These are phyloP conservation scores for Papilio xuthus DNA, from an alignment of 1,140 invertebrate species.

Conservation along the genomic window DNA sequence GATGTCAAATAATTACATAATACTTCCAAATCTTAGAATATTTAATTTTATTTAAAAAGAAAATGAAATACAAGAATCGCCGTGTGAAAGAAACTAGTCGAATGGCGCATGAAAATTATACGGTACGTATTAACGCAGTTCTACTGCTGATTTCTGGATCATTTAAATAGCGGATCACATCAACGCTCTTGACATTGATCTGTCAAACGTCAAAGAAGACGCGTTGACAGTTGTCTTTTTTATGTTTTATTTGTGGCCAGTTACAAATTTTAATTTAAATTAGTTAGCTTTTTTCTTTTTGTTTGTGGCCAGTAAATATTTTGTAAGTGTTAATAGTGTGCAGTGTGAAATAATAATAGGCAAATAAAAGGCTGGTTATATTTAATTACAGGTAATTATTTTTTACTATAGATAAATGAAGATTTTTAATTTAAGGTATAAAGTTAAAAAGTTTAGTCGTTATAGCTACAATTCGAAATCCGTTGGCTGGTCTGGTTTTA, in stretches of 20 bases:
- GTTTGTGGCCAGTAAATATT: neutral
- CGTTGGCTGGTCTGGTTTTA: too few relatives aligned
- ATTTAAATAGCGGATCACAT: slow-evolving; percentile 66
- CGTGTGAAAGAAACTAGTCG: slow-evolving; percentile 28
- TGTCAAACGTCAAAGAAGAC: slow-evolving; percentile 45
- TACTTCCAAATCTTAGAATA: too few relatives aligned
- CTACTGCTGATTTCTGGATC: slow-evolving; percentile 56
- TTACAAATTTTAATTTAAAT: slow-evolving; percentile 22
- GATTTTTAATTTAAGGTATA: too few relatives aligned
- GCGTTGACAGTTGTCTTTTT: slow-evolving; percentile 41
- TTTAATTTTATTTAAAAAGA: slow-evolving; percentile 12
- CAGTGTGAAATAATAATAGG: neutral
- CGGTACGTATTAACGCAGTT: slow-evolving; percentile 52
- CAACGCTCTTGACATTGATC: slow-evolving; percentile 60
- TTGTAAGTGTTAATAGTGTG: slow-evolving; percentile 4
- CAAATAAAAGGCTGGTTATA: neutral
- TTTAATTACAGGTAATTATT: neutral
- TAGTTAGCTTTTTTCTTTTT: slow-evolving; percentile 27
- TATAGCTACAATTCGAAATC: too few relatives aligned
- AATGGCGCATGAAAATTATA: slow-evolving; percentile 50
- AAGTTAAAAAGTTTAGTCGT: too few relatives aligned
- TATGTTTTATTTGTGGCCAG: slow-evolving; percentile 6
- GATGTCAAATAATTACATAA: too few relatives aligned
- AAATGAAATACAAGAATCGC: slow-evolving; percentile 32
- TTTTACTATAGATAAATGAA: too few relatives aligned